These are phyloP conservation scores for Paguma larvata DNA, from an alignment of 2,797 vertebrate species.

Conservation along the genomic window DNA sequence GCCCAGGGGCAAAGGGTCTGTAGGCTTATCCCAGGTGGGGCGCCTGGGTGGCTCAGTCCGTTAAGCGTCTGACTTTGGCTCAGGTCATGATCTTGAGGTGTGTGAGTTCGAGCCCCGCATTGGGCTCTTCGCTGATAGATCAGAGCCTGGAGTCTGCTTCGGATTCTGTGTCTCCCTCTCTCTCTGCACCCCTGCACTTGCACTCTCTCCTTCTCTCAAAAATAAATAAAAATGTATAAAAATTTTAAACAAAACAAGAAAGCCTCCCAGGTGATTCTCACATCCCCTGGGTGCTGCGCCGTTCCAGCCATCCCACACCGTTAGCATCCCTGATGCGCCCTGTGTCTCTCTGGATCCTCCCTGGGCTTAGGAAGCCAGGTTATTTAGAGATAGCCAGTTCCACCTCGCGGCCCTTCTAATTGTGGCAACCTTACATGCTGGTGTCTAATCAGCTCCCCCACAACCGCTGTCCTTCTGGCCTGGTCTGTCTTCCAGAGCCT, in stretches of 20 bases:
- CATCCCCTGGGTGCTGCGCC: not conserved
- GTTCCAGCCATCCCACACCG: fast-evolving
- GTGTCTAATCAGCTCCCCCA: not conserved
- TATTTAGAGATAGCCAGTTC: not conserved
- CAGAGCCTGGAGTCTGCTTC: no score
- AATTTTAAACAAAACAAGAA: not conserved
- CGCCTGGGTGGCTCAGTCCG: no score
- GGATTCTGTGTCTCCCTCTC: no score
- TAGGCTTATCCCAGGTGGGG: not conserved
- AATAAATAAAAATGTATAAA: no score
- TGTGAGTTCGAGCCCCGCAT: no score
- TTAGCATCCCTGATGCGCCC: not conserved
- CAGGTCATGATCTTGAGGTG: no score
- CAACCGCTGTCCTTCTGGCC: not conserved
- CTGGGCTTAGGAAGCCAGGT: not conserved
- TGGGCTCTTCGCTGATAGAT: no score
- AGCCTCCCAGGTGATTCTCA: not conserved
- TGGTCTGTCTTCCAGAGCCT: not conserved
- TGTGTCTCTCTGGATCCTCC: not conserved
- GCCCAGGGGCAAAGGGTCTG: not conserved
- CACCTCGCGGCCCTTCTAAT: not conserved
- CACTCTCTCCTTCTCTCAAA: no score
- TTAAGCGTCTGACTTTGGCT: no score
- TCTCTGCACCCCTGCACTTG: no score
- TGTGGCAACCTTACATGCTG: not conserved